Evolutionary conservation across 1,140 invertebrate species (phyloP).

Genomic region (Drosophila gunungcola): DNA sequence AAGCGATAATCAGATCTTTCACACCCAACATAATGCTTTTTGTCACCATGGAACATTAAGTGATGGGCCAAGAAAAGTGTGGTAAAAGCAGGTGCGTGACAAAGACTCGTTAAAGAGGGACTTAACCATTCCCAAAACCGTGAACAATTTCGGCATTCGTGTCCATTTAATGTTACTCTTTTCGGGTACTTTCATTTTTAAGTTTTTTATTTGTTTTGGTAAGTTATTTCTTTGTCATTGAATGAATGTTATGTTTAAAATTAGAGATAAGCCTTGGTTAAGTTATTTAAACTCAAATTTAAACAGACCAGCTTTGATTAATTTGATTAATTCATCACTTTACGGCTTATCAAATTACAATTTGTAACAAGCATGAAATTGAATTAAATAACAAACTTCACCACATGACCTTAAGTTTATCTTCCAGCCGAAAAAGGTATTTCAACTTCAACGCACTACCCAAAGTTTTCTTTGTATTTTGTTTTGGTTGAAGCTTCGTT

Average conservation of each 20-base stretch:
- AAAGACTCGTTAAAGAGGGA: constrained; percentile 20
- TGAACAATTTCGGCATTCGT: constrained; percentile 1
- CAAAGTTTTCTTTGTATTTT: constrained; percentile 16
- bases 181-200: constrained; percentile 1
- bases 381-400: neutral
- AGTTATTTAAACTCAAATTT: too few species aligned
- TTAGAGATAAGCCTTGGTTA: too few species aligned
- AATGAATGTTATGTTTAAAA: too few species aligned
- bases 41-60: constrained; percentile 20
- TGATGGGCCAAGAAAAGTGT: constrained; percentile 16
- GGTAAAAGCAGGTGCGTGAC: constrained; percentile 51
- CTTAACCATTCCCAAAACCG: constrained; percentile 3
- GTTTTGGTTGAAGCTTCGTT: constrained; percentile 21
- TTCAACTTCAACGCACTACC: constrained; percentile 4
- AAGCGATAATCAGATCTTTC: constrained; percentile 39
- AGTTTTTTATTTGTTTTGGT: neutral
- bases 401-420: constrained; percentile 13
- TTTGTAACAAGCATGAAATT: neutral
- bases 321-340: too few species aligned
- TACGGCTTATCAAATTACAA: neutral
- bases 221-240: too few species aligned
- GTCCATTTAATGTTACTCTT: constrained; percentile 2
- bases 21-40: constrained; percentile 24
- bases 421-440: constrained; percentile 14
- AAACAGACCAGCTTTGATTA: too few species aligned